phyloP scores from a whole-genome alignment of 2,888 invertebrate species.

The Pristionchus japonicus region DNA sequence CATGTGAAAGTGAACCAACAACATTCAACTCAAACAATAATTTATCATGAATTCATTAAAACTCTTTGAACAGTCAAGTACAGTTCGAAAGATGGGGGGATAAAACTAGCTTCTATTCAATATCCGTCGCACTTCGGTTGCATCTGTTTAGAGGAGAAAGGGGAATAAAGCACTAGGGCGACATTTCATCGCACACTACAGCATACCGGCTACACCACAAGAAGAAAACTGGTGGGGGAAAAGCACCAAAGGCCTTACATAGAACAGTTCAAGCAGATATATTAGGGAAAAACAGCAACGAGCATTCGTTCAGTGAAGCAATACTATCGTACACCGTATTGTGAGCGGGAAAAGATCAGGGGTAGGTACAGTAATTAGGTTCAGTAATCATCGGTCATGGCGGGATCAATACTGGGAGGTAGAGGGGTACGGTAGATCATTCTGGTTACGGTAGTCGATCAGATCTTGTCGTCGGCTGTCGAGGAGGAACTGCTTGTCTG shows the following conservation, averaged over 20 bases:
- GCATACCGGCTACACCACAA: slow-evolving; percentile 33
- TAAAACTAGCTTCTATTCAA: slow-evolving; percentile 7
- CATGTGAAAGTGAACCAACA: no score
- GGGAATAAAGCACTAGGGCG: slow-evolving; percentile 22
- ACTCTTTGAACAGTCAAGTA: slow-evolving; percentile 35
- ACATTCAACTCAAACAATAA: slow-evolving; percentile 8
- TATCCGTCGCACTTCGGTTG: not conserved
- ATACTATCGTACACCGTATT: slow-evolving; percentile 1
- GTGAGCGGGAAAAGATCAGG: not conserved
- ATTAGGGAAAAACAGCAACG: not conserved
- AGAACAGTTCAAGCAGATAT: slow-evolving; percentile 23
- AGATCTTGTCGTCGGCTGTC: slow-evolving; percentile 1
- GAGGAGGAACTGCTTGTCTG: slow-evolving; percentile 21
- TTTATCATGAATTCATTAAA: not conserved
- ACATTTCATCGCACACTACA: slow-evolving; percentile 29
- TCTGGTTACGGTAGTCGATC: not conserved
- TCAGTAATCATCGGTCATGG: not conserved
- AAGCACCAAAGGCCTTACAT: slow-evolving; percentile 11
- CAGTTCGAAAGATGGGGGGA: not conserved
- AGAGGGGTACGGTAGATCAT: not conserved
- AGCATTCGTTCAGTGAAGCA: slow-evolving; percentile 23
- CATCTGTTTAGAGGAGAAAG: not conserved
- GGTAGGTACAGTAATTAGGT: not conserved
- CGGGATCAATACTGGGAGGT: not conserved
- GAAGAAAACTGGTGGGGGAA: not conserved